Evolutionary conservation across 2,113 vertebrate genomes (phyloP), one percentile per base, ranked within the genome.

Genomic region (Paraplagusia blochii): DNA sequence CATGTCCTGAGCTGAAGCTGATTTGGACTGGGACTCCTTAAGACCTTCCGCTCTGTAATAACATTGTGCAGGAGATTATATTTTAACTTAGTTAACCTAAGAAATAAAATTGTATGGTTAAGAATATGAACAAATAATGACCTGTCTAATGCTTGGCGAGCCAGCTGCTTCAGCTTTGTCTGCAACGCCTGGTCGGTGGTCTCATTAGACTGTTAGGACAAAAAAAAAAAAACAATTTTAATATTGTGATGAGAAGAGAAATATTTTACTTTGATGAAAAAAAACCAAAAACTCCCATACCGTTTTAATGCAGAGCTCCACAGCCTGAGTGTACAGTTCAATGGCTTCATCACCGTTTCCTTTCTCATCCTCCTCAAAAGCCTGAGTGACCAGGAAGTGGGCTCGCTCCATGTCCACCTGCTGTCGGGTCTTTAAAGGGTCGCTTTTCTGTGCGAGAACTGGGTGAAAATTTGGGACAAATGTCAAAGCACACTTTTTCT

Each of bases 291-390:
- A n/a, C n/a, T n/a, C n/a, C n/a, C 38, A 72, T 88, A 98, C 97
- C 17, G 96, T 93, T 87, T 92, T 92, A 62, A 99, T 92, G 88
- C 96, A 98, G 72, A 99, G 92, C 66, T 98, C 97, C 83, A 99
- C 95, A 0, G 94, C 97, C 88, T 98, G 94, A 3, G 94, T 94
- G 85, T 99, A 99, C 52, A 99, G 76, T 55, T 99, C 95, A 36
- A 99, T 74, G 7, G 96, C 96, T 81, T 98, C 97, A 15, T 96
- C 97, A 4, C 79, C 74, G 15, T 95, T 97, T 57, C 90, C 93
- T 81, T 97, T 96, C 58, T 94, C 95, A 52, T 98, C 97, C 83
- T 99, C 97, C 42, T 98, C 93, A 73, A 99, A 99, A 35, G 97
- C 97, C 85, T 99, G 95, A 0, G 95, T 99, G 61, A 99, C 97